These are phyloP conservation scores for Metopia argyrocephala DNA, from an alignment of 2,888 invertebrate species.

Conservation along the genomic window DNA sequence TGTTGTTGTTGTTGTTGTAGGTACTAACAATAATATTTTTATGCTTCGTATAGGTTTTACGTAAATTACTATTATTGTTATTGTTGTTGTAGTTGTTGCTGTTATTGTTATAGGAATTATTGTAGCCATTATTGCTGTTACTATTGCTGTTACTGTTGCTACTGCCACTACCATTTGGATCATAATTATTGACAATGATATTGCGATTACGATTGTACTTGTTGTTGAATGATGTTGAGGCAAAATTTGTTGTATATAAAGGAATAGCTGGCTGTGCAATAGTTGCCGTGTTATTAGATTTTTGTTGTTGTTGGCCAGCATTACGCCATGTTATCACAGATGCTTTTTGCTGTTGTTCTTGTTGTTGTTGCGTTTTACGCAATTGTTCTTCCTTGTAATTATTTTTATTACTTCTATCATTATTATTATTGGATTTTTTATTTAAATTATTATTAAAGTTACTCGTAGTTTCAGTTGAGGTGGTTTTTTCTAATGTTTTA, in stretches of 20 bases:
- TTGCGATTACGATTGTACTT: constrained; percentile 75
- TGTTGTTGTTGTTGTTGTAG: constrained; percentile 68
- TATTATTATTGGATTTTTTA: constrained; percentile 64
- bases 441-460: constrained; percentile 50
- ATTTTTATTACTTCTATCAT: constrained; percentile 26
- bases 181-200: constrained; percentile 78
- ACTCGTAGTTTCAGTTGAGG: constrained; percentile 63
- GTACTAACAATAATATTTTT: constrained; percentile 77
- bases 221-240: constrained; percentile 64
- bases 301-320: constrained; percentile 59
- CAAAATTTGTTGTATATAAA: constrained; percentile 50
- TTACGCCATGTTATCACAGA: constrained; percentile 68
- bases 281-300: constrained; percentile 20
- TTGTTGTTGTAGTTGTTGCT: constrained; percentile 61
- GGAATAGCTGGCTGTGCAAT: constrained; percentile 36
- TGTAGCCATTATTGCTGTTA: constrained; percentile 58
- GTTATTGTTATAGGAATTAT: constrained; percentile 50
- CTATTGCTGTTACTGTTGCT: constrained; percentile 70
- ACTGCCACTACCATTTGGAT: constrained; percentile 74
- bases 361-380: constrained; percentile 58
- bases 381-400: constrained; percentile 52
- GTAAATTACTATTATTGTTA: constrained; percentile 68
- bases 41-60: constrained; percentile 77
- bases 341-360: constrained; percentile 53
- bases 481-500: constrained; percentile 61